Evolutionary conservation across 2,888 invertebrate species (phyloP).

Genomic region (Antheraea assamensis): DNA sequence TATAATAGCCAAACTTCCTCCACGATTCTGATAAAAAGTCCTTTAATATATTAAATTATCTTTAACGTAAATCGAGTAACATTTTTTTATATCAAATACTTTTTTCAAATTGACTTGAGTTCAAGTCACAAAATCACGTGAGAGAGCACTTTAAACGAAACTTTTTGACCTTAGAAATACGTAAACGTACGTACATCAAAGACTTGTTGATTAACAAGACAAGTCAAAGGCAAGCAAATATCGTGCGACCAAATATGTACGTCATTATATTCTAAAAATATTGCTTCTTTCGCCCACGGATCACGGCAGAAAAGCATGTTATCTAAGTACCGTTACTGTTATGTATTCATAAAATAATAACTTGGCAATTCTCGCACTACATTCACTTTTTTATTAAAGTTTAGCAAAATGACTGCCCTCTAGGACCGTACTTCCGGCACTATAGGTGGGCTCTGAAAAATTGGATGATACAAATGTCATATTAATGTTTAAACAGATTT

Average conservation of each 20-base stretch:
- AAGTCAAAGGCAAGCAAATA: constrained; percentile 34
- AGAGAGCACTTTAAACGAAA: constrained; percentile 14
- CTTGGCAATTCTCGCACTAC: background rate
- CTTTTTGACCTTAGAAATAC: constrained; percentile 33
- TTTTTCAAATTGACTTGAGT: background rate
- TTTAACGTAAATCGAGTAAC: background rate
- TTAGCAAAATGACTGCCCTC: too few relatives aligned
- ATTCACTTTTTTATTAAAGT: background rate
- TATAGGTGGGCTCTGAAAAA: too few relatives aligned
- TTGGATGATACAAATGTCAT: too few relatives aligned
- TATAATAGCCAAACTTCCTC: background rate
- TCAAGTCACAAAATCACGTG: background rate
- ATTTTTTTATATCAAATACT: background rate
- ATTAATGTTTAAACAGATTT: too few relatives aligned
- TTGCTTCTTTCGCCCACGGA: constrained; percentile 29
- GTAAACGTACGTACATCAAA: constrained; percentile 31
- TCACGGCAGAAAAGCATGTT: constrained; percentile 25
- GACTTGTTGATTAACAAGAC: constrained; percentile 37
- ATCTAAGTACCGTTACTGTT: constrained; percentile 14
- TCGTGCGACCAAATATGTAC: constrained; percentile 42
- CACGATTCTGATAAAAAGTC: background rate
- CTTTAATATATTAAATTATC: background rate
- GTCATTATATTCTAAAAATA: constrained; percentile 40
- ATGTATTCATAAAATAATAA: background rate
- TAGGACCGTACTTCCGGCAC: too few relatives aligned